Evolutionary conservation across 2,797 vertebrate genomes (phyloP), one percentile per base, ranked within the genome.

Genomic region (Thunnus albacares): DNA sequence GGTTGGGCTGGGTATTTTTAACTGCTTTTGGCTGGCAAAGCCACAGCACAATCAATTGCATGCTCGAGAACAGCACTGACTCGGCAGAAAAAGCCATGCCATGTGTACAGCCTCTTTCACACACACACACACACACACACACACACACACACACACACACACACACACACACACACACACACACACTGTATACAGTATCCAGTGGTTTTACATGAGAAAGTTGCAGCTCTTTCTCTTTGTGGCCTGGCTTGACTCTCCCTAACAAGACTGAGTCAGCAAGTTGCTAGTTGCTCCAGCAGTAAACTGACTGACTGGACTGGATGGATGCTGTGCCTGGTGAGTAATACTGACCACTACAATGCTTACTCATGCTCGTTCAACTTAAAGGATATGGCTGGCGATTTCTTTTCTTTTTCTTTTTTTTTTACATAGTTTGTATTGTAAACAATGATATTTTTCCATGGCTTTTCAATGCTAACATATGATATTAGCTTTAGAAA

Each of bases 1-100:
- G 81, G 92, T 94, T 68, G 80, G 90, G 89, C 77, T 84, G 90
- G 88, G 90, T 93, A 91, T 94, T 94, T 95, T 95, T 95, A 95
- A 96, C 90, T 89, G 89, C 90, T 91, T 90, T 92, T 94, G 94
- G 94, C 93, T 93, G 90, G 75, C 63, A 80, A 77, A 84, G 84
- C 90, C 82, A 38, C 87, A 90, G 82, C 87, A 87, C 93, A 92
- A 95, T 94, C 93, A 92, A 93, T 93, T 91, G 84, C 89, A 87
- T 86, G 79, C 85, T 90, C 73, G 51, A 93, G 85, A 93, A 89
- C 88, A 91, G 78, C 73, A 81, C 89, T 89, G 91, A 93, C 93
- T 87, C 83, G 69, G 87, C 92, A 92, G 86, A 90, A 92, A 87
- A 63, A 62, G 49, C 81, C 52, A 80, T 77, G 83, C 78, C 79